Conservation (phyloP, 2,113 vertebrate species). For the mouse (Mus musculus) region GRCm39 chr12:6673001-6673500, state of each 20-base stretch:
- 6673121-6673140: neutral
- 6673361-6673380: neutral
- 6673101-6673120: neutral
- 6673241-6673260: too few species aligned
- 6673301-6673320: neutral
- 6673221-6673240: neutral
- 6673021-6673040: too few species aligned
- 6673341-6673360: neutral
- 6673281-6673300: neutral
- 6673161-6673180: neutral
- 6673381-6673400: neutral
- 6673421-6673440: neutral
- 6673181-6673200: neutral
- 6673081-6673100: too few species aligned
- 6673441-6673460: neutral
- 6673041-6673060: neutral
- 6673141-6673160: neutral
- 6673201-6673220: neutral
- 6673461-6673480: neutral
- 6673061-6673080: neutral
- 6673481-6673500: neutral
- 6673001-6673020: neutral
- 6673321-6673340: fast-evolving
- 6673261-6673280: neutral
- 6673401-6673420: neutral